Evolutionary conservation across 2,888 invertebrate species (phyloP).

Genomic region (Erebia palarica): DNA sequence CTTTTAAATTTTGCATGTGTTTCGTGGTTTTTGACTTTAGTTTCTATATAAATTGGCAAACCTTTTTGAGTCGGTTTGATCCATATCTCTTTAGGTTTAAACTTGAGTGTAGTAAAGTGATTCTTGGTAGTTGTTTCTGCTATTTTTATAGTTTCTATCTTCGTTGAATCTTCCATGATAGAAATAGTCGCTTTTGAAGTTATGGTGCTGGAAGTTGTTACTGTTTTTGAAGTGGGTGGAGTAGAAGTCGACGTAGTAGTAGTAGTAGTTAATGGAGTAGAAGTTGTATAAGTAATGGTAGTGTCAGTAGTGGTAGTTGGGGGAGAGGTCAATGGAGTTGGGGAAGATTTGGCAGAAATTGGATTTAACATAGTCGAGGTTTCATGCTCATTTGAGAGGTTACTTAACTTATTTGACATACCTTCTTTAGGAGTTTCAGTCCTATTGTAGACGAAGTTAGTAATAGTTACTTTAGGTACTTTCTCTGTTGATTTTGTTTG

Average conservation of each 20-base stretch:
- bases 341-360: conserved; percentile 35
- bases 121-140: conserved; percentile 57
- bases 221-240: conserved; percentile 8
- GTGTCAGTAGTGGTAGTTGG: conserved; percentile 32
- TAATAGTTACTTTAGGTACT: conserved; percentile 37
- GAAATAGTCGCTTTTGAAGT: conserved; percentile 28
- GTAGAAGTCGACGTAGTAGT: conserved; percentile 12
- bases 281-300: conserved; percentile 34
- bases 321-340: conserved; percentile 23
- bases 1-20: conserved; percentile 53
- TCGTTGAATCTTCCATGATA: conserved; percentile 40
- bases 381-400: conserved; percentile 40
- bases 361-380: conserved; percentile 37
- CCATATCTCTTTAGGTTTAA: conserved; percentile 78
- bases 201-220: conserved; percentile 10
- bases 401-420: conserved; percentile 42
- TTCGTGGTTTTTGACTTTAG: conserved; percentile 60
- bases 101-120: conserved; percentile 63
- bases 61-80: conserved; percentile 77
- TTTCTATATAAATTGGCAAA: conserved; percentile 62
- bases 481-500: conserved; percentile 25
- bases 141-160: conserved; percentile 54
- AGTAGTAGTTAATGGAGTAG: conserved; percentile 36
- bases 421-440: conserved; percentile 49
- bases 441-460: conserved; percentile 48